Base-by-base conservation (phyloP, 2,888 invertebrate genomes). In the Leucophenga montana region DNA sequence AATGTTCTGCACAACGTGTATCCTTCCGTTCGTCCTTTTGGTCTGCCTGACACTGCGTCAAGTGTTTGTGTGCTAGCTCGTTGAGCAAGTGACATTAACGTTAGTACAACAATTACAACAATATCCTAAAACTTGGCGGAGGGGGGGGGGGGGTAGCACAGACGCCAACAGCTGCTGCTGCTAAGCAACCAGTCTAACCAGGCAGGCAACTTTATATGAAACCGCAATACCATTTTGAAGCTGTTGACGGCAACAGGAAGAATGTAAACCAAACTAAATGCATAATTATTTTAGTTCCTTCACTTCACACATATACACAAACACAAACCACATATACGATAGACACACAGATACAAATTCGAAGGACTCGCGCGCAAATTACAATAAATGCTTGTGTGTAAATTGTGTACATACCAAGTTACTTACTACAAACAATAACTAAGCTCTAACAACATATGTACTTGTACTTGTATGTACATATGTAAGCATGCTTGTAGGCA, bases 181-280 rank as follows among this genome's bases (percentile, higher is more conserved):
- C 69, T 65, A 14, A 16, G 11, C 64, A 39, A 16, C 27, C 27
- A 5, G 56, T 20, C 44, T 31, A 46, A 22, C 27, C 46, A 56
- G 65, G 75, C 74, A 72, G 68, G 39, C 39, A 83, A 83, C 83
- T 81, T 80, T 80, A 79, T 77, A 81, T 81, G 82, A 81, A 81
- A 81, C 80, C 80, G 77, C 83, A 74, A 39, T 5, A 73, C 70
- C 73, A 73, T 73, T 74, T 77, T 71, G 73, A 77, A 76, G 76
- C 82, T 76, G 81, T 83, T 83, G 80, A 76, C 74, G 76, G 72
- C 67, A 71, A 46, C 46, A 31, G 44, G 31, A 56, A 75, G 75
- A 61, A 75, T 53, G 67, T 57, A 70, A 73, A 76, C 73, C 72
- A 70, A 74, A 77, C 73, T 73, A 61, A 72, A 79, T 77, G 77